Evolutionary conservation across 1,140 invertebrate genomes (phyloP).

Genomic region (Drosophila quadrilineata): DNA sequence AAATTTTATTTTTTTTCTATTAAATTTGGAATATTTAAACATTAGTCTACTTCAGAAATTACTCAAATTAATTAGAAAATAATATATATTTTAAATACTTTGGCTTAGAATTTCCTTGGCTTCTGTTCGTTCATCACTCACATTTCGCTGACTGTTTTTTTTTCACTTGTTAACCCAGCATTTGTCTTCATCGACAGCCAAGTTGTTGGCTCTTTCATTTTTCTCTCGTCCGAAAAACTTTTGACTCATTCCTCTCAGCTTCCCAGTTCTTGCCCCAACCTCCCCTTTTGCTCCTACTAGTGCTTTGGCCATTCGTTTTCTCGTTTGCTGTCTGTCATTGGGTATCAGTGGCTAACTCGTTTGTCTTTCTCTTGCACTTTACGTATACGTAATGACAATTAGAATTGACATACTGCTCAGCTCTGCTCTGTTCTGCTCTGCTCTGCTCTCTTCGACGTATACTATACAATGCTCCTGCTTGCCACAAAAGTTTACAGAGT

Average conservation of each 20-base stretch:
- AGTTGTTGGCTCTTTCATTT: slow-evolving; percentile 75
- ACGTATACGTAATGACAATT: slow-evolving; percentile 79
- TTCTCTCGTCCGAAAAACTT: slow-evolving; percentile 65
- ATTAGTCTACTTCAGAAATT: too few species aligned
- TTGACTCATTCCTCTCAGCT: slow-evolving; percentile 33
- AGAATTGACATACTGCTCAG: slow-evolving; percentile 69
- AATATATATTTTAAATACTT: too few species aligned
- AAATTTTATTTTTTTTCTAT: background rate
- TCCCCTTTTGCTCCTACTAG: background rate
- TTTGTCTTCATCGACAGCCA: slow-evolving; percentile 79
- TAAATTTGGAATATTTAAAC: too few species aligned
- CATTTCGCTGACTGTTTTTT: slow-evolving; percentile 15
- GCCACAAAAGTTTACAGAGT: slow-evolving; percentile 59
- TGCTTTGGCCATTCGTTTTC: slow-evolving; percentile 39
- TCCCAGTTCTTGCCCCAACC: background rate
- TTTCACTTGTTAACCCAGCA: slow-evolving; percentile 49
- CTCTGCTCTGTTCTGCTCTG: too few species aligned
- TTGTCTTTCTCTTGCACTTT: slow-evolving; percentile 72
- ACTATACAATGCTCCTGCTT: too few species aligned
- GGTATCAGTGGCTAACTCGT: slow-evolving; percentile 77
- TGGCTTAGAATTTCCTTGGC: too few species aligned
- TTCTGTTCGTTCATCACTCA: too few species aligned
- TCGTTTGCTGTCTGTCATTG: slow-evolving; percentile 53
- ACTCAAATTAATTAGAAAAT: too few species aligned
- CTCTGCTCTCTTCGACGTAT: too few species aligned